phyloP scores from a whole-genome alignment of 2,888 invertebrate species.

The Mamestra brassicae region DNA sequence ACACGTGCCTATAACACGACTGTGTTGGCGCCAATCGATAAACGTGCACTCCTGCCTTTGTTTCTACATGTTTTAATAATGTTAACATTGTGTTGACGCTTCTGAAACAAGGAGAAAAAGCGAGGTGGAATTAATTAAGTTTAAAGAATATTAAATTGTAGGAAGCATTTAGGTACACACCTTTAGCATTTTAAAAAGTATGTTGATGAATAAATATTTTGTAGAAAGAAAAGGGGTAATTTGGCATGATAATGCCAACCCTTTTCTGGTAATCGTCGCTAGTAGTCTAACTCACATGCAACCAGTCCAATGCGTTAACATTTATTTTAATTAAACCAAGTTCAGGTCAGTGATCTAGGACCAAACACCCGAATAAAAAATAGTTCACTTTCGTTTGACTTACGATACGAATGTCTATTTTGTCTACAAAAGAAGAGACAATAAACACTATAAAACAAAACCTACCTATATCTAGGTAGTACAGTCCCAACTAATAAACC shows the following conservation, averaged over 20 bases:
- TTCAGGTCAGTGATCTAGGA: too few species aligned
- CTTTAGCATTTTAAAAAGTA: too few species aligned
- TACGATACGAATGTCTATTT: too few species aligned
- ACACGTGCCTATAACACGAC: slow-evolving; percentile 34
- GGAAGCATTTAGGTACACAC: too few species aligned
- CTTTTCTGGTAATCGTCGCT: too few species aligned
- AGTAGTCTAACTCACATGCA: neutral
- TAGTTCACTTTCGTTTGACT: too few species aligned
- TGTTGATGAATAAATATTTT: neutral
- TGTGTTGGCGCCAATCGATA: slow-evolving; percentile 66
- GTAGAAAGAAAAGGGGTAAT: neutral
- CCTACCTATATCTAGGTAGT: neutral
- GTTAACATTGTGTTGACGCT: slow-evolving; percentile 2
- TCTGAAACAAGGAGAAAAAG: neutral
- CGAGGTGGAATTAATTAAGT: neutral
- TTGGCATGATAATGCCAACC: too few species aligned
- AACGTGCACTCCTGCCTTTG: slow-evolving; percentile 46
- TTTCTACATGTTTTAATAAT: slow-evolving; percentile 11
- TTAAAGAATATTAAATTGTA: neutral
- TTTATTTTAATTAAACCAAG: too few species aligned
- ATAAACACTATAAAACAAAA: too few species aligned
- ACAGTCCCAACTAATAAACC: neutral
- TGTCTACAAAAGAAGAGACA: too few species aligned
- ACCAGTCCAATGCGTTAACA: neutral
- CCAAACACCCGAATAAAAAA: too few species aligned